Conservation (phyloP, 2,113 vertebrate species). For the Tonatia bakeri region DNA sequence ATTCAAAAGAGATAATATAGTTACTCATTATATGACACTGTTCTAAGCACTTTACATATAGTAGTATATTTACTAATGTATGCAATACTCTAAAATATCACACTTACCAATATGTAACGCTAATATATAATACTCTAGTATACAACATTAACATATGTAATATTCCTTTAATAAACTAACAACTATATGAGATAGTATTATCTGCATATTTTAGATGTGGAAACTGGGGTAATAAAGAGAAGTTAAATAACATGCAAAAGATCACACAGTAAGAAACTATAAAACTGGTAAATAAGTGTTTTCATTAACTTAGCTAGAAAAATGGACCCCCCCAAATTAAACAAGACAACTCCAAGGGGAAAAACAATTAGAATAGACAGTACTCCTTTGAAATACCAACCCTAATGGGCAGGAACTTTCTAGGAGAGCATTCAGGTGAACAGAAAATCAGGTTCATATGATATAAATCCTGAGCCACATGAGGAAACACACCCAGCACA, state of each 20-base stretch:
- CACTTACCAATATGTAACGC: not conserved
- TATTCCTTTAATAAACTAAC: not conserved
- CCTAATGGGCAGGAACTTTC: not conserved
- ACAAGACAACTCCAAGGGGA: not conserved
- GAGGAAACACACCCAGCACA: not conserved
- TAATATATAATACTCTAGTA: not conserved
- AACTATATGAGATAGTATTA: not conserved
- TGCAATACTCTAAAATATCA: not conserved
- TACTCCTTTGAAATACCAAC: not conserved
- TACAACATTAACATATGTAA: not conserved
- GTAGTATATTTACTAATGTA: too few relatives aligned
- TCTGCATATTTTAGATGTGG: not conserved
- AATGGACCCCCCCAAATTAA: not conserved
- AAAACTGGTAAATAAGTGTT: not conserved
- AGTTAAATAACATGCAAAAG: not conserved
- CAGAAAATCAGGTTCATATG: not conserved
- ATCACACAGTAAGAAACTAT: not conserved
- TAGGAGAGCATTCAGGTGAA: not conserved
- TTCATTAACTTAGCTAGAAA: conserved; percentile 5
- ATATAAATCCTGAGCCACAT: not conserved
- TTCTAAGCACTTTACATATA: not conserved
- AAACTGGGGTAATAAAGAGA: not conserved
- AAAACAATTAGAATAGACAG: not conserved
- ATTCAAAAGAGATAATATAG: not conserved
- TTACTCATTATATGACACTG: not conserved